Percentiles rank a stretch among this genome's conserved stretches.
These are phyloP conservation scores for Abrostola triplasia DNA, from an alignment of 2,888 invertebrate genomes.

Conservation along the genomic window DNA sequence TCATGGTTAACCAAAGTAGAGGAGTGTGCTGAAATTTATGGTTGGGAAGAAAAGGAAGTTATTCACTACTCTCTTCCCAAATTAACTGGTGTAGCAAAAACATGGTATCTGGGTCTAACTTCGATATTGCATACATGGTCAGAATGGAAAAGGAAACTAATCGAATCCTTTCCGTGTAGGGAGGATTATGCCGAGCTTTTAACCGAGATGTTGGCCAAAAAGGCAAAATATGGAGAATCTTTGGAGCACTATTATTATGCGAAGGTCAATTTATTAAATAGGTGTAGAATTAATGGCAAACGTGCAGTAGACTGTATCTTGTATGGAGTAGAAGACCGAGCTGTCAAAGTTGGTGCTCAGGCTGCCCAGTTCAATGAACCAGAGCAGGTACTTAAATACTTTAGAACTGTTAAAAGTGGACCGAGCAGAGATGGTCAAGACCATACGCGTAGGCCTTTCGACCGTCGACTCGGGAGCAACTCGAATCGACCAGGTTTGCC, in stretches of 20 bases:
- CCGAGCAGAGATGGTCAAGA: too few species aligned
- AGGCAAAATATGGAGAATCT: neutral
- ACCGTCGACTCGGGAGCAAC: too few species aligned
- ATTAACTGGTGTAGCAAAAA: neutral
- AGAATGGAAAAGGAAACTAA: neutral
- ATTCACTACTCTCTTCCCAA: constrained; percentile 7
- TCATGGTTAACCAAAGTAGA: neutral
- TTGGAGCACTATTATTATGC: neutral
- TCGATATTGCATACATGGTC: neutral
- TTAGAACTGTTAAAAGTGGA: constrained; percentile 8
- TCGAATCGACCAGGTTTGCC: neutral
- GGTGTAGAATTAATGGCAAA: neutral
- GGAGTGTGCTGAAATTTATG: constrained; percentile 4
- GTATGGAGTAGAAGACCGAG: neutral
- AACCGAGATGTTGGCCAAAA: neutral
- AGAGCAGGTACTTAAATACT: neutral
- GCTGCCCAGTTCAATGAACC: neutral
- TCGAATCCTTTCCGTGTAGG: neutral
- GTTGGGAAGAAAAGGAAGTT: neutral
- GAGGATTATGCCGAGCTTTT: neutral
- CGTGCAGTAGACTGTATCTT: neutral
- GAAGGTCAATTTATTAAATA: neutral
- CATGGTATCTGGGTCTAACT: neutral
- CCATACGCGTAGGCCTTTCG: too few species aligned
- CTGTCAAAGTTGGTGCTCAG: neutral